Conservation (phyloP, 2,797 vertebrate species). For the Rhyacichthys aspro region DNA sequence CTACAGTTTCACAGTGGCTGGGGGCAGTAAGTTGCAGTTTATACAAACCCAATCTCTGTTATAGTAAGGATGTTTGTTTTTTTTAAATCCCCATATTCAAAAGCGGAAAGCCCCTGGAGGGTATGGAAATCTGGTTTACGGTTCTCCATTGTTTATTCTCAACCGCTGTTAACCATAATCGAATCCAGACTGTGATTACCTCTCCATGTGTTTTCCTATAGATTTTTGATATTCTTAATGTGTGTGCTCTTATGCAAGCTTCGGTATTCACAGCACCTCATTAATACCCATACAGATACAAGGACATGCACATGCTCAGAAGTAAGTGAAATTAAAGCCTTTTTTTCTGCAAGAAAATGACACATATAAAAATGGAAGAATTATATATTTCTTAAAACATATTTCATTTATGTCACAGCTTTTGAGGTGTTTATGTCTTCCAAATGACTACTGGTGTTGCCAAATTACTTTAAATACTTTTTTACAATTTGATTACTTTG, state of each 20-base stretch:
- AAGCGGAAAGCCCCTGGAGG: constrained; percentile 52
- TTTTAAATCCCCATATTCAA: constrained; percentile 36
- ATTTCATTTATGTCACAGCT: no score
- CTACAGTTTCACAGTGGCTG: neutral
- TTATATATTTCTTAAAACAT: no score
- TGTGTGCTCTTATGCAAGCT: constrained; percentile 25
- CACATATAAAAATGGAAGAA: no score
- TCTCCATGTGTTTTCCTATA: constrained; percentile 26
- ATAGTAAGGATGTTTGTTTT: constrained; percentile 41
- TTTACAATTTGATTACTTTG: neutral
- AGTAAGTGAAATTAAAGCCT: neutral
- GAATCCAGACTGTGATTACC: constrained; percentile 27
- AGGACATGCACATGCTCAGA: neutral
- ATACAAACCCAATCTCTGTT: constrained; percentile 50
- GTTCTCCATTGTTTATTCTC: constrained; percentile 57
- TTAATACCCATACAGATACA: constrained; percentile 34
- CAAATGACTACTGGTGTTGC: no score
- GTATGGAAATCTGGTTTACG: constrained; percentile 53
- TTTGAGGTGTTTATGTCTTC: no score
- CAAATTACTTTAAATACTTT: no score
- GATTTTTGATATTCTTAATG: constrained; percentile 17
- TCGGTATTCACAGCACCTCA: constrained; percentile 50
- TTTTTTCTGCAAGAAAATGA: no score
- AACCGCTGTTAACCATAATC: constrained; percentile 56
- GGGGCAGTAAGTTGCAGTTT: constrained; percentile 9